Conservation (phyloP, 1,140 invertebrate genomes). For the Penaeus vannamei region DNA sequence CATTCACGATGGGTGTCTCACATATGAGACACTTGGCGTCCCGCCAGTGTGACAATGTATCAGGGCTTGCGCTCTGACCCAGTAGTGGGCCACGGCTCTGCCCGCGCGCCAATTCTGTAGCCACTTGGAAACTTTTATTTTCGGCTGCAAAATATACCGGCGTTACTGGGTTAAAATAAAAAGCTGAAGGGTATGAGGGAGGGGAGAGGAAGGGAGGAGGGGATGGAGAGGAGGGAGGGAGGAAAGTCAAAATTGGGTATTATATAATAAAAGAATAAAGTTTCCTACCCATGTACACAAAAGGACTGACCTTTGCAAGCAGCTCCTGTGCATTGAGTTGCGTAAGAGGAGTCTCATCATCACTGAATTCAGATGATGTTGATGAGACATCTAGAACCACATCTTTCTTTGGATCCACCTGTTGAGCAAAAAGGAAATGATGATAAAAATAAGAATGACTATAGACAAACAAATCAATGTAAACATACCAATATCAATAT, state of each 20-base stretch:
- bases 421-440: neutral
- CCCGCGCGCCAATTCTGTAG: no score
- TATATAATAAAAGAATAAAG: neutral
- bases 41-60: no score
- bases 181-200: no score
- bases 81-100: no score
- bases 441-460: neutral
- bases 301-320: slow-evolving; percentile 52
- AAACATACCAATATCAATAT: neutral
- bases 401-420: slow-evolving; percentile 75
- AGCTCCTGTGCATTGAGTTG: slow-evolving; percentile 84
- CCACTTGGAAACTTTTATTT: no score
- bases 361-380: slow-evolving; percentile 89
- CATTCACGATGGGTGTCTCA: no score
- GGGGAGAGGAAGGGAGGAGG: no score
- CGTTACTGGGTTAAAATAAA: no score
- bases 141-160: no score
- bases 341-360: slow-evolving; percentile 87
- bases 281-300: neutral
- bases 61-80: no score
- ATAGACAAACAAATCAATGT: neutral
- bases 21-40: no score
- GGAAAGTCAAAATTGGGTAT: neutral
- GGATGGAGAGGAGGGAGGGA: no score
- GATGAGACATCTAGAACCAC: slow-evolving; percentile 95